Percentiles rank a stretch among this genome's conserved stretches.
Conservation (phyloP, 1,140 invertebrate species). For the Calliphora vicina region DNA sequence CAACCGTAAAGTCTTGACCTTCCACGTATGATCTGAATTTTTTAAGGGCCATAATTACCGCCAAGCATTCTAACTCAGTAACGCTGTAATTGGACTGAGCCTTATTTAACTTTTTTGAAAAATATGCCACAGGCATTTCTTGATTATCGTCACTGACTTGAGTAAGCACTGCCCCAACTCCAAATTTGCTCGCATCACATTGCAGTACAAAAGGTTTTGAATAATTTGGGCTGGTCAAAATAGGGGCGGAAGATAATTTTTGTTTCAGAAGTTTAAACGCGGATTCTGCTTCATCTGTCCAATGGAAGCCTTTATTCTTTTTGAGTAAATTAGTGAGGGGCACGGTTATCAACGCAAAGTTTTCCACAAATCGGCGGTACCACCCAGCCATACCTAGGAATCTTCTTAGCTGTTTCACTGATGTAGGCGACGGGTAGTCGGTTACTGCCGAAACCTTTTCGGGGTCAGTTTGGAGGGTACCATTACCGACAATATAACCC, state of each 20-base stretch:
- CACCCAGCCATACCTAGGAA: slow-evolving; percentile 14
- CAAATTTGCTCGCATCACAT: neutral
- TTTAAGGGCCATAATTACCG: no score
- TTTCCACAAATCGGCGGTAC: slow-evolving; percentile 6
- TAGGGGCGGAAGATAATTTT: neutral
- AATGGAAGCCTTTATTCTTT: neutral
- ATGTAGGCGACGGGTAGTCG: neutral
- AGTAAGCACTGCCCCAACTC: neutral
- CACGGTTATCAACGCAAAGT: slow-evolving; percentile 2
- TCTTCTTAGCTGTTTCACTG: neutral
- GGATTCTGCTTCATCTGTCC: neutral
- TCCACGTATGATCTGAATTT: no score
- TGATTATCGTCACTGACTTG: no score
- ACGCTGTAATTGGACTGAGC: no score
- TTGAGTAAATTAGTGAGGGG: neutral
- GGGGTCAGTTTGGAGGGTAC: neutral
- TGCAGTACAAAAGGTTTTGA: no score
- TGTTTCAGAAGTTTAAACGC: slow-evolving; percentile 7
- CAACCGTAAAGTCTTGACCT: no score
- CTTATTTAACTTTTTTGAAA: no score
- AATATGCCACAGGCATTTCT: no score
- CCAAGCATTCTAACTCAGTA: no score
- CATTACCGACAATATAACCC: neutral
- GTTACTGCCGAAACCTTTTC: slow-evolving; percentile 3
- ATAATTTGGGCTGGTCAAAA: neutral